These are phyloP conservation scores for Microplitis manilae DNA, from an alignment of 2,888 invertebrate species.

Conservation along the genomic window DNA sequence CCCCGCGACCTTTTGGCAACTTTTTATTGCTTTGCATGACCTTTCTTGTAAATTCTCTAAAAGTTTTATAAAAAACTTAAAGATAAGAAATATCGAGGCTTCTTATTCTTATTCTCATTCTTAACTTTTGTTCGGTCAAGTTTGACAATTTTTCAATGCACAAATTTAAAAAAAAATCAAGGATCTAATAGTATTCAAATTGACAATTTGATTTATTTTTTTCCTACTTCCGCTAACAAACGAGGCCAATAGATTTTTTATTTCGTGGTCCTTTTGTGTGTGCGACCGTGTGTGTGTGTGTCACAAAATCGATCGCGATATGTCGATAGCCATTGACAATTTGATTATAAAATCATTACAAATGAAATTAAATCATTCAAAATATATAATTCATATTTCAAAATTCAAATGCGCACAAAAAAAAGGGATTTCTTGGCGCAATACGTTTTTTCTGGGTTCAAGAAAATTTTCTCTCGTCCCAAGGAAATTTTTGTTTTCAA, in stretches of 20 bases:
- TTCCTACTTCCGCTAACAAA: neutral
- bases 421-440: too few species aligned
- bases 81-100: neutral
- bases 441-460: too few species aligned
- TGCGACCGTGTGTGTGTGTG: neutral
- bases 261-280: neutral
- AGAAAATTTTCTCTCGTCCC: too few species aligned
- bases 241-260: neutral
- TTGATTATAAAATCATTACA: neutral
- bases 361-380: neutral
- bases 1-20: neutral
- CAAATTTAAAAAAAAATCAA: neutral
- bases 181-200: neutral
- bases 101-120: neutral
- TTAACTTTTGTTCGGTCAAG: neutral
- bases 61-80: neutral
- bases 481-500: too few species aligned
- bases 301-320: neutral
- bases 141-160: neutral
- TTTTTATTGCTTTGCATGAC: neutral
- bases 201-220: neutral
- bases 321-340: neutral
- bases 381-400: too few species aligned
- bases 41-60: conserved; percentile 1
- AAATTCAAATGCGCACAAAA: too few species aligned